Percentiles rank a stretch among this genome's conserved stretches.
Evolutionary conservation across 2,113 vertebrate species (phyloP).

Genomic region (Morone chrysops): DNA sequence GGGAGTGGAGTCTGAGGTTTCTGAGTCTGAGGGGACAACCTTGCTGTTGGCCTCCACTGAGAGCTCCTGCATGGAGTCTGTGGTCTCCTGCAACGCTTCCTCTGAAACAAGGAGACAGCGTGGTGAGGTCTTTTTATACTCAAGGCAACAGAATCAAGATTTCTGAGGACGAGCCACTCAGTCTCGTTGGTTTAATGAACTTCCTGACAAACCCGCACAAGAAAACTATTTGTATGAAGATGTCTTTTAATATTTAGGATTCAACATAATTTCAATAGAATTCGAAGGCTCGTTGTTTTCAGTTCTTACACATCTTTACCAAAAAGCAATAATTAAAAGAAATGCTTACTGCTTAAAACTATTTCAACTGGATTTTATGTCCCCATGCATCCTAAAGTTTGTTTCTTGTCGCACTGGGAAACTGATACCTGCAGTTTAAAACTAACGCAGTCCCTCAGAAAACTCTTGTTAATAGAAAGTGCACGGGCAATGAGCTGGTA

Average conservation of each 20-base stretch:
- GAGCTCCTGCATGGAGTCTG: constrained; percentile 75
- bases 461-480: too few relatives aligned
- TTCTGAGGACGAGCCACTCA: not conserved
- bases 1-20: constrained; percentile 36
- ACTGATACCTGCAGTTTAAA: too few relatives aligned
- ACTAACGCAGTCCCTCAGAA: too few relatives aligned
- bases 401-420: too few relatives aligned
- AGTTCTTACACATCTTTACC: not conserved
- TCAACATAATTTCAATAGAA: not conserved
- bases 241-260: not conserved
- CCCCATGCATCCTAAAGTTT: too few relatives aligned
- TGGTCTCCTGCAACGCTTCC: constrained; percentile 63
- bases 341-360: too few relatives aligned
- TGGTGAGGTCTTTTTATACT: too few relatives aligned
- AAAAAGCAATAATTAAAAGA: too few relatives aligned
- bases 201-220: not conserved
- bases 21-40: constrained; percentile 32
- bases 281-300: not conserved
- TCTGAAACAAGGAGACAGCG: constrained; percentile 55
- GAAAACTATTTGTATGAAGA: not conserved
- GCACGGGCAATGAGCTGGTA: too few relatives aligned
- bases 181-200: not conserved
- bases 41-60: constrained; percentile 61
- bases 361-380: too few relatives aligned
- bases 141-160: not conserved